phyloP scores from a whole-genome alignment of 30 jellyfish, hydroid and myxozoan genomes.

The Hydractinia echinata region DNA sequence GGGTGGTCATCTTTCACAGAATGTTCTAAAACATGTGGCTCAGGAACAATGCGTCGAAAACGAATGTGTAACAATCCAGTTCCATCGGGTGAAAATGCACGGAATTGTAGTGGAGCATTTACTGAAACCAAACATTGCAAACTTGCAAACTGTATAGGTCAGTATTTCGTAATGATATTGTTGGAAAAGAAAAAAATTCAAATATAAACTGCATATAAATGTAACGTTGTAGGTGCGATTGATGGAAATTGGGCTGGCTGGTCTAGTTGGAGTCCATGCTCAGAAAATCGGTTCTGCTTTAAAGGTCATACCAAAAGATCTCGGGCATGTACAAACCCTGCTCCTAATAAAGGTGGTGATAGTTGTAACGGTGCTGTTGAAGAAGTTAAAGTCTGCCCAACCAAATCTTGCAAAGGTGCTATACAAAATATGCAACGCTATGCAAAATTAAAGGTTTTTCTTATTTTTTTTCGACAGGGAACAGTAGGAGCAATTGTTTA shows the following conservation, averaged over 20 bases:
- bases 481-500: not conserved
- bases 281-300: constrained; percentile 53
- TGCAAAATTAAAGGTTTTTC: not conserved
- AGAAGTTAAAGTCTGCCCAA: constrained; percentile 65
- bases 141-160: constrained; percentile 74
- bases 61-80: constrained; percentile 87
- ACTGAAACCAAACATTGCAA: constrained; percentile 59
- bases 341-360: constrained; percentile 94
- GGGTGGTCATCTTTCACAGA: constrained; percentile 81
- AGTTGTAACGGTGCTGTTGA: constrained; percentile 69
- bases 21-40: constrained; percentile 81
- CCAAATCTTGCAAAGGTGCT: constrained; percentile 59
- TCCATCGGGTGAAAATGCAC: constrained; percentile 63
- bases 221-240: constrained; percentile 51
- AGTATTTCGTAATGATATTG: not conserved
- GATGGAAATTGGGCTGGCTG: constrained; percentile 91
- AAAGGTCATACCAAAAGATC: constrained; percentile 61
- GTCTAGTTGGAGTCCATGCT: constrained; percentile 58
- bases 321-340: constrained; percentile 89
- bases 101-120: constrained; percentile 61
- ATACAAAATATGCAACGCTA: not conserved
- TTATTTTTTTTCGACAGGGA: not conserved
- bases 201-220: not conserved
- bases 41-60: constrained; percentile 64
- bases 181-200: not conserved